Evolutionary conservation across 2,888 invertebrate species (phyloP).

Genomic region (Eupithecia abbreviata): DNA sequence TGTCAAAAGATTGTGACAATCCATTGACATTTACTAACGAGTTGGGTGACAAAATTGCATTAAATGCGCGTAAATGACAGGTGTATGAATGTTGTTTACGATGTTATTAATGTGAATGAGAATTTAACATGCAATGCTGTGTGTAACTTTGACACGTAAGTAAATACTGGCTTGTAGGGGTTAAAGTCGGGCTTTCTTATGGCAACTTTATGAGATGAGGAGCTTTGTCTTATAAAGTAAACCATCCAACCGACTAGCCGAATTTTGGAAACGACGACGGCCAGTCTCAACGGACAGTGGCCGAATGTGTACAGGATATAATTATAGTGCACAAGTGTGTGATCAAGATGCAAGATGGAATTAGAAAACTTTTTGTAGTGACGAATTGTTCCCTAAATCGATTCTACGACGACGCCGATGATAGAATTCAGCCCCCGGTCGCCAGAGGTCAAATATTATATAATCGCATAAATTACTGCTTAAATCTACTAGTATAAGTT

Average conservation of each 20-base stretch:
- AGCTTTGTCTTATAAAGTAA: too few relatives aligned
- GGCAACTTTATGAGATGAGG: background rate
- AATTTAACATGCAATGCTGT: constrained; percentile 21
- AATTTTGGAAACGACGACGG: too few relatives aligned
- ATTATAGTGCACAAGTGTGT: too few relatives aligned
- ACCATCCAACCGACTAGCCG: too few relatives aligned
- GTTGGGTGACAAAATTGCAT: constrained; percentile 48
- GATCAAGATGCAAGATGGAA: too few relatives aligned
- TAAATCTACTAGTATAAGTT: background rate
- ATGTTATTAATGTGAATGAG: constrained; percentile 34
- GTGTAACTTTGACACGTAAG: constrained; percentile 11
- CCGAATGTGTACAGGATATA: too few relatives aligned
- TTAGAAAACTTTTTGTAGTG: too few relatives aligned
- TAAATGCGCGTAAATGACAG: constrained; percentile 52
- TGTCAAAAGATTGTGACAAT: constrained; percentile 37
- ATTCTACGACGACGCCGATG: too few relatives aligned
- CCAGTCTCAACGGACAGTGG: too few relatives aligned
- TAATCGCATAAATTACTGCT: background rate
- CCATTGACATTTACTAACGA: constrained; percentile 51
- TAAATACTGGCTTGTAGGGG: constrained; percentile 18
- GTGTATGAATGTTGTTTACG: constrained; percentile 52
- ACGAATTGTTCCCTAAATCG: too few relatives aligned
- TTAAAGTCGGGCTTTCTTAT: constrained; percentile 17
- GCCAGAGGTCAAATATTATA: too few relatives aligned
- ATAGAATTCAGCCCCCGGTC: too few relatives aligned